Evolutionary conservation across 53 echinoderm and acorn worm genomes (phyloP).

Genomic region (Glandiceps talaboti): DNA sequence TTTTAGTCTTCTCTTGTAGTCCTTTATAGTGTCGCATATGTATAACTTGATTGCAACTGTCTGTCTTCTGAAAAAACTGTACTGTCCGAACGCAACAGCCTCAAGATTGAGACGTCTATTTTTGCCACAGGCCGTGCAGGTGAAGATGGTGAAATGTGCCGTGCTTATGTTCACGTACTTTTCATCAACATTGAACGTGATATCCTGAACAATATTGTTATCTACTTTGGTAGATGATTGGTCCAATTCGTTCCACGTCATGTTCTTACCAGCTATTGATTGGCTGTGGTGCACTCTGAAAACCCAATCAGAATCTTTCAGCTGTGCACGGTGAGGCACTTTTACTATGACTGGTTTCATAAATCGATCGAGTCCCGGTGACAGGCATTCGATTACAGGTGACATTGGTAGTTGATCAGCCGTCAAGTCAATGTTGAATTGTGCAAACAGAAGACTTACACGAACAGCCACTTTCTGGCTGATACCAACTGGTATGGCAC

Average conservation of each 20-base stretch:
- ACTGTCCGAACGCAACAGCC: slow-evolving; percentile 33
- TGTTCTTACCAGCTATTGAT: slow-evolving; percentile 18
- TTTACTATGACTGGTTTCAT: slow-evolving; percentile 22
- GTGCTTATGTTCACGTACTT: slow-evolving; percentile 41
- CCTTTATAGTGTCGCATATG: slow-evolving; percentile 52
- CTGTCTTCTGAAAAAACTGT: slow-evolving; percentile 20
- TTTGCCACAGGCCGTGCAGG: slow-evolving; percentile 46
- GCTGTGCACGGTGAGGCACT: slow-evolving; percentile 42
- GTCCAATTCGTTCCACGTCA: too few relatives aligned
- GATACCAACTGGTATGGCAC: slow-evolving; percentile 40
- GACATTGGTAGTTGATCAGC: slow-evolving; percentile 30
- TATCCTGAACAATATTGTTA: neutral
- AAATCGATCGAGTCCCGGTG: slow-evolving; percentile 41
- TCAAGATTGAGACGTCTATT: slow-evolving; percentile 37
- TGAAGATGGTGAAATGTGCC: slow-evolving; percentile 46
- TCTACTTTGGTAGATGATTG: neutral
- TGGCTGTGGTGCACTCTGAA: slow-evolving; percentile 37
- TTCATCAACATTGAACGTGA: slow-evolving; percentile 29
- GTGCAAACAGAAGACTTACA: slow-evolving; percentile 21
- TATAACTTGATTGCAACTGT: slow-evolving; percentile 38
- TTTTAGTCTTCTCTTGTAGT: slow-evolving; percentile 17
- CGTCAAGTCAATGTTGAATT: slow-evolving; percentile 15
- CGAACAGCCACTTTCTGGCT: slow-evolving; percentile 30
- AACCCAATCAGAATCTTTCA: slow-evolving; percentile 40
- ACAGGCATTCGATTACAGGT: slow-evolving; percentile 44